A percentile compares a stretch with the other conserved stretches of the same genome.
phyloP scores from a whole-genome alignment of 2,888 invertebrate genomes.

The Danaus chrysippus region DNA sequence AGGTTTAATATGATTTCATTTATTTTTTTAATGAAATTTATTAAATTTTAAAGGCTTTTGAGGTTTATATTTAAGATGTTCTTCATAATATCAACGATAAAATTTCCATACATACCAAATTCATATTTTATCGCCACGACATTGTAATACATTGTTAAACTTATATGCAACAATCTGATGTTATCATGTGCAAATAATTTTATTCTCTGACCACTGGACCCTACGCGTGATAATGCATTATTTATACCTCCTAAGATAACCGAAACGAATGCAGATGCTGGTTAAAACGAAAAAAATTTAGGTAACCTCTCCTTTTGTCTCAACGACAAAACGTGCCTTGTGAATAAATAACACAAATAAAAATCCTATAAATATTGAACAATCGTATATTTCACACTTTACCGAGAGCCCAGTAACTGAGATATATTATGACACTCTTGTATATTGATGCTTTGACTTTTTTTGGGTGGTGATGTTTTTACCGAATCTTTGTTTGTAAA shows the following conservation, averaged over 20 bases:
- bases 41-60: too few species aligned
- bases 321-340: conserved; percentile 43
- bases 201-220: conserved; percentile 52
- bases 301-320: conserved; percentile 43
- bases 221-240: conserved; percentile 77
- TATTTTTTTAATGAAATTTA: too few species aligned
- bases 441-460: conserved; percentile 49
- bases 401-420: conserved; percentile 58
- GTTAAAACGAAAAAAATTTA: conserved; percentile 69
- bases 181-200: conserved; percentile 58
- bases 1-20: too few species aligned
- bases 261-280: conserved; percentile 74
- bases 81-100: conserved; percentile 6
- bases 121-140: conserved; percentile 21
- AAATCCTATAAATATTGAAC: conserved; percentile 75
- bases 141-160: conserved; percentile 25
- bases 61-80: background rate
- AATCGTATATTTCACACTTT: conserved; percentile 76
- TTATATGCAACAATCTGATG: conserved; percentile 30
- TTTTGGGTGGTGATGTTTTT: conserved; percentile 59
- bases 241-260: conserved; percentile 73
- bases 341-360: conserved; percentile 77
- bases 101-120: conserved; percentile 8
- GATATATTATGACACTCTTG: conserved; percentile 70
- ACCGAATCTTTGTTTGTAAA: conserved; percentile 70